Evolutionary conservation across 2,888 invertebrate genomes (phyloP), one percentile per base, ranked within the genome.

Genomic region (Lepetodrilus schrolli): DNA sequence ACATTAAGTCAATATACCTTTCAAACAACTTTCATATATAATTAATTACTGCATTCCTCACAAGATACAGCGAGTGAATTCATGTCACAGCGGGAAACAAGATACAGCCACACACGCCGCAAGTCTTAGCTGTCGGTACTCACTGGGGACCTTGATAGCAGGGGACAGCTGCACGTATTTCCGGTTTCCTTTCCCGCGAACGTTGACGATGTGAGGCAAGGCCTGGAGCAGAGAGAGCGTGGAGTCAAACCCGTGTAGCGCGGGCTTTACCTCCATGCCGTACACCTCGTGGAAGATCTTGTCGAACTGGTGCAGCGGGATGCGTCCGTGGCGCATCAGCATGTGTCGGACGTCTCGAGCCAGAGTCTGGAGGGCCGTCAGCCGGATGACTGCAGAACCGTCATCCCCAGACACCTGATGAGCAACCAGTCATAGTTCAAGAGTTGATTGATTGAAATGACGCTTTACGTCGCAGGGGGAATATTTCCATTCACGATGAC

Each of bases 261-360:
- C 91, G 7, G 93, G 92, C 73, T 92, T 91, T 38, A 92, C 91
- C 34, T 92, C 86, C 21, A 90, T 88, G 3, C 92, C 92, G 79
- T 86, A 91, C 50, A 86, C 82, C 71, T 89, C 82, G 21, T 79
- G 80, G 75, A 83, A 87, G 23, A 83, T 38, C 43, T 75, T 77
- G 73, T 85, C 86, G 72, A 90, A 88, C 47, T 88, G 83, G 2
- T 81, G 75, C 36, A 91, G 77, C n/a, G 80, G 75, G 66, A 93
- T 80, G 51, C 90, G 90, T 1, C 93, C 92, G 23, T 91, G 91
- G 69, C 90, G 88, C 80, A 92, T 90, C 80, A 93, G 88, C 13
- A 93, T 88, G 7, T 91, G 88, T 75, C 92, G 91, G 23, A 93
- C 88, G 81, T 93, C 92, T 48, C 92, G 90, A 1, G 93, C 93